These are phyloP conservation scores for Pterostichus madidus DNA, from an alignment of 2,888 invertebrate genomes.

Conservation along the genomic window DNA sequence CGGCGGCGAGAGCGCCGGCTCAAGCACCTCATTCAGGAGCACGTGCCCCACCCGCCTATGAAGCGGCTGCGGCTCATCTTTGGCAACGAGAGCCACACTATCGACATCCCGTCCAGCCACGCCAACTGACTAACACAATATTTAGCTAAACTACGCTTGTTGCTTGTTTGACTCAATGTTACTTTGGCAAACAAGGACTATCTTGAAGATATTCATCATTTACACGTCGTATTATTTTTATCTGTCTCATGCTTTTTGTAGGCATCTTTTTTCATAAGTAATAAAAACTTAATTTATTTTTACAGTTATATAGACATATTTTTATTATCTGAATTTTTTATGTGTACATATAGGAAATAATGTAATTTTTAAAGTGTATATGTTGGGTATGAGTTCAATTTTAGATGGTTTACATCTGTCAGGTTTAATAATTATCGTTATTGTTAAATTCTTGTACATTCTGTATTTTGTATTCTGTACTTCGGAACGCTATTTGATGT, in stretches of 20 bases:
- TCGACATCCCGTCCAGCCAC: conserved; percentile 90
- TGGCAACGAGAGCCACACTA: conserved; percentile 93
- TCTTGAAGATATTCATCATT: conserved; percentile 55
- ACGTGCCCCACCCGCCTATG: conserved; percentile 84
- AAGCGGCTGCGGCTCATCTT: conserved; percentile 92
- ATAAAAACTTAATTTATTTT: conserved; percentile 67
- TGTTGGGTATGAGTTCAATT: conserved; percentile 44
- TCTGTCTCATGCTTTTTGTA: conserved; percentile 61
- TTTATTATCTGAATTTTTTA: conserved; percentile 63
- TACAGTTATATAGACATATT: conserved; percentile 65
- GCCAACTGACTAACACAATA: conserved; percentile 76
- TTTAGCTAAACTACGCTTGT: conserved; percentile 67
- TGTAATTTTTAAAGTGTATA: conserved; percentile 62
- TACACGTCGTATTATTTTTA: conserved; percentile 65
- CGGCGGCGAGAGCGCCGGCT: conserved; percentile 74
- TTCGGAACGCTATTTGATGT: conserved; percentile 64
- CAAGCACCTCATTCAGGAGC: conserved; percentile 74
- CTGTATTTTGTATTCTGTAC: conserved; percentile 61
- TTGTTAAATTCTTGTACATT: conserved; percentile 66
- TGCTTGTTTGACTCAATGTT: conserved; percentile 62
- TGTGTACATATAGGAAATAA: conserved; percentile 37
- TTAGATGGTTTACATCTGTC: conserved; percentile 29
- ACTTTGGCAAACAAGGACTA: conserved; percentile 57
- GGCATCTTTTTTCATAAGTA: conserved; percentile 62
- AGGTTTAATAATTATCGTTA: conserved; percentile 49